phyloP scores from a whole-genome alignment of 2,888 invertebrate species.

The Amitus sp. region DNA sequence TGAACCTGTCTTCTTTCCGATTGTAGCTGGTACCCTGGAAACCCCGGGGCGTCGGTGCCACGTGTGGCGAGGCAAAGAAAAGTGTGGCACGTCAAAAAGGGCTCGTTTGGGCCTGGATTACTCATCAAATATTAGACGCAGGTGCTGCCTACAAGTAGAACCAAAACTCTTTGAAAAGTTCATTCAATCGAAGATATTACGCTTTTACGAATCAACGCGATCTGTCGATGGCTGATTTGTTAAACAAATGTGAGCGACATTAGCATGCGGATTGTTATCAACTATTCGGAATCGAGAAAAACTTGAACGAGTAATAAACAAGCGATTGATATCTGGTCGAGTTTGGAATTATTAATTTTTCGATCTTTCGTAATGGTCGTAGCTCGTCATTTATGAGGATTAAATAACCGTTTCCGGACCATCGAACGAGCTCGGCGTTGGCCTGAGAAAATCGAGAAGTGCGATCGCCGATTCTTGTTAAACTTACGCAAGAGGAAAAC shows the following conservation, averaged over 20 bases:
- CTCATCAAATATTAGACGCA: conserved; percentile 28
- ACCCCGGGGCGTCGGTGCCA: conserved; percentile 39
- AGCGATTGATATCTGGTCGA: neutral
- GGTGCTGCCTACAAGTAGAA: too few relatives aligned
- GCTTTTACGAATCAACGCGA: neutral
- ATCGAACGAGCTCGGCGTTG: conserved; percentile 7
- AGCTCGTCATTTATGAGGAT: conserved; percentile 4
- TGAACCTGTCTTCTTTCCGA: conserved; percentile 26
- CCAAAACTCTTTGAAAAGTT: too few relatives aligned
- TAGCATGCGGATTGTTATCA: neutral
- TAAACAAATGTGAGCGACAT: neutral
- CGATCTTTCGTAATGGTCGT: conserved; percentile 1
- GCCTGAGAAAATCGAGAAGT: conserved; percentile 20
- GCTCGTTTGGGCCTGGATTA: conserved; percentile 14
- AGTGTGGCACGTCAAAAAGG: conserved; percentile 41
- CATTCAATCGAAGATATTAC: neutral
- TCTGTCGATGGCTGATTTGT: neutral
- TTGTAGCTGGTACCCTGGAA: conserved; percentile 23
- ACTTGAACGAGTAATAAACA: neutral
- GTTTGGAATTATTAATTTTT: neutral
- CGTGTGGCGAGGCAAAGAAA: too few relatives aligned
- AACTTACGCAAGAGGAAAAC: conserved; percentile 20
- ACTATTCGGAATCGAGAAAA: too few relatives aligned
- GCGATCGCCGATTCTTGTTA: conserved; percentile 28
- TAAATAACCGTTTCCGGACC: conserved; percentile 18